phyloP scores from a whole-genome alignment of 23 tunicate genomes.

The Diplosoma virens region DNA sequence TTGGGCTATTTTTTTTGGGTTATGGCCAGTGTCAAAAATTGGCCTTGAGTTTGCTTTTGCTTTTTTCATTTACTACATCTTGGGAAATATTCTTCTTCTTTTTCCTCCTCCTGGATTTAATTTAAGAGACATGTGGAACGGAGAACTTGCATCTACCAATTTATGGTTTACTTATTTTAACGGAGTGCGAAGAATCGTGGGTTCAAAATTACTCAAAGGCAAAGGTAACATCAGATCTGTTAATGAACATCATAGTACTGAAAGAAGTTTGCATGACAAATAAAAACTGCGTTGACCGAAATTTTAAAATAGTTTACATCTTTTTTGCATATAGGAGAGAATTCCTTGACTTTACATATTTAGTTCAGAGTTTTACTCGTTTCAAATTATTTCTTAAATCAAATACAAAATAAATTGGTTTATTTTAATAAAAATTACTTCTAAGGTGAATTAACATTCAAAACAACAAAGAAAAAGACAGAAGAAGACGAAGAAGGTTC shows the following conservation, averaged over 20 bases:
- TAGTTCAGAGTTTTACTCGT: too few relatives aligned
- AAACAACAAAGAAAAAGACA: slow-evolving; percentile 95
- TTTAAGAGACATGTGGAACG: slow-evolving; percentile 98
- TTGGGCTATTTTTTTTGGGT: slow-evolving; percentile 98
- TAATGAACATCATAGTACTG: too few relatives aligned
- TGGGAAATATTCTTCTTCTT: slow-evolving; percentile 87
- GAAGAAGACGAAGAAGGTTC: slow-evolving; percentile 93
- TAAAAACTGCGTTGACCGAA: too few relatives aligned
- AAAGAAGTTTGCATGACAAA: too few relatives aligned
- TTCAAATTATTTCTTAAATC: too few relatives aligned
- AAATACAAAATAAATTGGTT: too few relatives aligned
- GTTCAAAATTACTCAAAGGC: slow-evolving; percentile 80
- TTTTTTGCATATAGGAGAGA: too few relatives aligned
- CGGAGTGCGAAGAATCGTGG: slow-evolving; percentile 93
- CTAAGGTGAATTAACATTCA: slow-evolving; percentile 95
- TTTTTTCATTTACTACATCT: slow-evolving; percentile 87
- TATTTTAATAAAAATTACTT: too few relatives aligned
- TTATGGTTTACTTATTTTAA: slow-evolving; percentile 97
- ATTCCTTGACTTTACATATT: too few relatives aligned
- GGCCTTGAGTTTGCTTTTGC: slow-evolving; percentile 98
- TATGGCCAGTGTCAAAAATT: slow-evolving; percentile 98
- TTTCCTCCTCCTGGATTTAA: slow-evolving; percentile 97
- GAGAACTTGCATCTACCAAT: slow-evolving; percentile 94
- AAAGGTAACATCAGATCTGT: slow-evolving; percentile 54
- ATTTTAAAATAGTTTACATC: too few relatives aligned